Conservation (phyloP, 2,797 vertebrate species). For the Urosaurus nigricauda region DNA sequence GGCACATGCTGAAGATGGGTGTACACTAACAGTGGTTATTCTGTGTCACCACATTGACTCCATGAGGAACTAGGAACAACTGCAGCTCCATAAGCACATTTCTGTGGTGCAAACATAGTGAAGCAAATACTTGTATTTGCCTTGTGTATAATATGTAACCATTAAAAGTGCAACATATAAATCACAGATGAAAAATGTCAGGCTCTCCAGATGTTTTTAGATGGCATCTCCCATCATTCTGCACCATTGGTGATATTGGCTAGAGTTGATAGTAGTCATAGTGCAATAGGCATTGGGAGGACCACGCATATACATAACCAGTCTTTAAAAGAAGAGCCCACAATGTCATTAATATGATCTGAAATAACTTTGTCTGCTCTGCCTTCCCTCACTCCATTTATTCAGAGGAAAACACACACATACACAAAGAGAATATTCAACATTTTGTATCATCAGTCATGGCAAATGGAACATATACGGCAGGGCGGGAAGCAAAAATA, state of each 20-base stretch:
- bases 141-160: neutral
- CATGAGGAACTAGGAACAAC: neutral
- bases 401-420: neutral
- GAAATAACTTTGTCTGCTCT: neutral
- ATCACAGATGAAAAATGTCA: neutral
- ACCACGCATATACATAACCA: neutral
- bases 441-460: neutral
- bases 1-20: neutral
- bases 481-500: constrained; percentile 52
- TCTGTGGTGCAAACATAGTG: neutral
- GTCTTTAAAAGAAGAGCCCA: constrained; percentile 4
- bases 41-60: neutral
- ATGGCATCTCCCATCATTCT: neutral
- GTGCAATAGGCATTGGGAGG: neutral
- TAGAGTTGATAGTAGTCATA: neutral
- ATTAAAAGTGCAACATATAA: constrained; percentile 15
- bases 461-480: constrained; percentile 17
- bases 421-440: neutral
- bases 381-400: neutral
- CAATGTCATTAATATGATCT: neutral
- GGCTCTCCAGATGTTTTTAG: neutral
- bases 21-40: neutral
- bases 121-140: neutral
- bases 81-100: neutral
- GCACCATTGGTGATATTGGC: neutral